A percentile compares a stretch with the other conserved stretches of the same genome.
phyloP scores from a whole-genome alignment of 2,797 vertebrate genomes.

The Alauda arvensis region DNA sequence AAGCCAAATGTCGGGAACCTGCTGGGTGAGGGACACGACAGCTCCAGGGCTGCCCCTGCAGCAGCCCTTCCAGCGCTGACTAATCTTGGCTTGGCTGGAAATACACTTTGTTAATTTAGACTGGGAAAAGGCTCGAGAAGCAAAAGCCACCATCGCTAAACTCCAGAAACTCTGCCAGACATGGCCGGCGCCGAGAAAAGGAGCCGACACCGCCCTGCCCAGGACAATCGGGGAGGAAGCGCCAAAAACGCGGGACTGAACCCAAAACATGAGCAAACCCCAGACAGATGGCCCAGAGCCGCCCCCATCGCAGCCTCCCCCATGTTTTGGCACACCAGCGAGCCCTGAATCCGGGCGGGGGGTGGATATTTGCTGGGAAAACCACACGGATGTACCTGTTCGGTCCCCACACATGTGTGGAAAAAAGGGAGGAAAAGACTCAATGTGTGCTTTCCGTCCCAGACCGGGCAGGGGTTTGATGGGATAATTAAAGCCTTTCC shows the following conservation, averaged over 20 bases:
- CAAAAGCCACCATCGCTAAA: not conserved
- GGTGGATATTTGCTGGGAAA: not conserved
- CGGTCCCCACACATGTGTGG: not conserved
- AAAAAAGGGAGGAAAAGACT: not conserved
- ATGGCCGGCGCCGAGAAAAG: not conserved
- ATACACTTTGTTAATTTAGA: not conserved
- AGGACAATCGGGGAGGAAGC: not conserved
- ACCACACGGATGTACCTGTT: rapidly evolving
- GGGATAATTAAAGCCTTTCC: not conserved
- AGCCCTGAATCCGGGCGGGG: not conserved
- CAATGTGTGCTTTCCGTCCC: not conserved
- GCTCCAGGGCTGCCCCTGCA: not conserved
- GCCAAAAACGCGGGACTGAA: not conserved
- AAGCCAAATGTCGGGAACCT: not conserved
- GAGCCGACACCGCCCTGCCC: not conserved
- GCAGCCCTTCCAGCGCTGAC: not conserved
- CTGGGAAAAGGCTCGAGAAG: not conserved
- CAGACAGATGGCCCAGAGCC: not conserved
- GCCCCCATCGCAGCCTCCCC: not conserved
- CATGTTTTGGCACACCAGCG: rapidly evolving
- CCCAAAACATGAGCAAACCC: not conserved
- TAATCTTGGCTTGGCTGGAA: not conserved
- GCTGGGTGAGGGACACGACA: not conserved
- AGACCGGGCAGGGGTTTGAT: too few species aligned
- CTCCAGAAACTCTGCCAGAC: not conserved